Percentiles rank a stretch among this genome's conserved stretches.
Conservation (phyloP, 64 coral and sea anemone genomes). For the Cladopsammia gracilis region DNA sequence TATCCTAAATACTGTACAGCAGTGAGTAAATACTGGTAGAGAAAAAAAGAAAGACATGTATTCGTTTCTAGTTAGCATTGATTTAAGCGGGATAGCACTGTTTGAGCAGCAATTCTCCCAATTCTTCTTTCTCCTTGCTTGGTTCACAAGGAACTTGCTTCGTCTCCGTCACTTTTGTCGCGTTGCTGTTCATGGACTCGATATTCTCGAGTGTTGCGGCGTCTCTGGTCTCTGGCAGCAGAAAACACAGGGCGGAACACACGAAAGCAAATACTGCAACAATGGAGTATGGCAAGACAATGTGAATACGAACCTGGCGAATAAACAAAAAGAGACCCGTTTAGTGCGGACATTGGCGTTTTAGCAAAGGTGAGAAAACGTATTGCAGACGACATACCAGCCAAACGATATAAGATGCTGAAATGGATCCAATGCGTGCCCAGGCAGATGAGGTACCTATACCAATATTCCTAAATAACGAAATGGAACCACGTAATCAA, state of each 20-base stretch:
- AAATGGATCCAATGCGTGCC: constrained; percentile 67
- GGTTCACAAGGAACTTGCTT: background rate
- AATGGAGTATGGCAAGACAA: constrained; percentile 72
- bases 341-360: no score
- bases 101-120: constrained; percentile 2
- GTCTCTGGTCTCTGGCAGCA: constrained; percentile 71
- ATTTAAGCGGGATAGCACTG: background rate
- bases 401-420: constrained; percentile 63
- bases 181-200: background rate
- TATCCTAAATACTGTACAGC: no score
- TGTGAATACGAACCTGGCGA: constrained; percentile 72
- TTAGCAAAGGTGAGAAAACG: no score
- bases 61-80: no score
- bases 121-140: background rate
- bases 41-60: no score
- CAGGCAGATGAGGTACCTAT: constrained; percentile 72
- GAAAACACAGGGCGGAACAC: constrained; percentile 50
- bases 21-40: no score
- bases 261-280: constrained; percentile 50
- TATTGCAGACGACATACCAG: constrained; percentile 41
- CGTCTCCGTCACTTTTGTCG: background rate
- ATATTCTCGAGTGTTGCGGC: constrained; percentile 66
- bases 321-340: background rate
- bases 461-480: constrained; percentile 49
- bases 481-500: background rate